Percentiles rank a stretch among this genome's conserved stretches.
phyloP scores from a whole-genome alignment of 2,888 invertebrate genomes.

The Pandemis cinnamomeana region DNA sequence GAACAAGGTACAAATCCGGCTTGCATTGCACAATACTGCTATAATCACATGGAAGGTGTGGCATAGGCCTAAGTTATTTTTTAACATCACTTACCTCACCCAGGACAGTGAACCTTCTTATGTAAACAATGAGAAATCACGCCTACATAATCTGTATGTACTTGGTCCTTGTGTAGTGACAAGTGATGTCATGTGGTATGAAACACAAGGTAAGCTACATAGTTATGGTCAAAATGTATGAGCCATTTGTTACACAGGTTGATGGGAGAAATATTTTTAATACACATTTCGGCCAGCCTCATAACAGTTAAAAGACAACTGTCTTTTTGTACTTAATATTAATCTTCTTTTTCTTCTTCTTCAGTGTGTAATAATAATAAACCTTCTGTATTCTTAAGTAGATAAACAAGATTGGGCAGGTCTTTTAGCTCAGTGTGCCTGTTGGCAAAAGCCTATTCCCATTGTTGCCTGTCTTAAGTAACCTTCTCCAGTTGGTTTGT shows the following conservation, averaged over 20 bases:
- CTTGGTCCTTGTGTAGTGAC: constrained; percentile 24
- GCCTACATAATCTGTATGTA: constrained; percentile 26
- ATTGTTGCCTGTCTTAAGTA: no score
- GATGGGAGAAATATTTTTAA: neutral
- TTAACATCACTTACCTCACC: constrained; percentile 1
- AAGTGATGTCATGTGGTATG: constrained; percentile 32
- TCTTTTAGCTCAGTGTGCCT: no score
- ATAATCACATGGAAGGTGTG: neutral
- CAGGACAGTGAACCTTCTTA: constrained; percentile 29
- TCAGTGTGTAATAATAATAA: no score
- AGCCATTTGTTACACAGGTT: neutral
- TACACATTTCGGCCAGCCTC: neutral
- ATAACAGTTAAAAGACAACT: no score
- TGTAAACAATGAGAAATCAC: constrained; percentile 30
- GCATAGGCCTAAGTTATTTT: neutral
- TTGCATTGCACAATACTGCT: neutral
- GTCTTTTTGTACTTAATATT: no score
- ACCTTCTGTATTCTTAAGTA: no score
- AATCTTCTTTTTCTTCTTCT: no score
- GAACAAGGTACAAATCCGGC: neutral
- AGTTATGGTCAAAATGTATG: constrained; percentile 2
- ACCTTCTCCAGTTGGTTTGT: no score
- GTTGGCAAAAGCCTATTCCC: no score
- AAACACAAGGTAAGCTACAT: constrained; percentile 1
- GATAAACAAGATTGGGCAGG: no score